phyloP scores from a whole-genome alignment of 2,888 invertebrate species.

The Pomacea canaliculata region DNA sequence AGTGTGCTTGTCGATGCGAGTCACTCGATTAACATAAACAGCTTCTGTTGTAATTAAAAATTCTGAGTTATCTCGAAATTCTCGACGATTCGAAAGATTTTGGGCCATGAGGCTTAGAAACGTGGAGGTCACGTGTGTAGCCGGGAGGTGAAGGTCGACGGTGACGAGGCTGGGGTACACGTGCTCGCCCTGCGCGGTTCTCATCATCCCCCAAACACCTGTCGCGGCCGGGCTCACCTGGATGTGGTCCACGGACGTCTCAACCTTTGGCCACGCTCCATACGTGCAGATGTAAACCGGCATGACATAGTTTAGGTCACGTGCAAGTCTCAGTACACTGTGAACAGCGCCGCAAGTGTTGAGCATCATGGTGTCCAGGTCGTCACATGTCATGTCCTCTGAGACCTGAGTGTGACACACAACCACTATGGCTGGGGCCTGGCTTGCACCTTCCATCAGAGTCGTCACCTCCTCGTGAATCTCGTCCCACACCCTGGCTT shows the following conservation, averaged over 20 bases:
- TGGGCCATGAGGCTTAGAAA: constrained; percentile 12
- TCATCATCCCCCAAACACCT: constrained; percentile 32
- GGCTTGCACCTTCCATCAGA: constrained; percentile 3
- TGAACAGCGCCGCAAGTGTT: constrained; percentile 23
- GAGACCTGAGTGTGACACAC: background rate
- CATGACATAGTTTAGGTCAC: background rate
- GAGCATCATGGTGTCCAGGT: constrained; percentile 8
- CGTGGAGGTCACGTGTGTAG: background rate
- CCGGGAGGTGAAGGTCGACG: constrained; percentile 25
- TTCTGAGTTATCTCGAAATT: constrained; percentile 12
- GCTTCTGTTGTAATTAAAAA: constrained; percentile 11
- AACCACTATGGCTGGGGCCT: constrained; percentile 13
- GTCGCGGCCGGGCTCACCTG: constrained; percentile 19
- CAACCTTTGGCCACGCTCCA: constrained; percentile 5
- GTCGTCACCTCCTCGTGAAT: background rate
- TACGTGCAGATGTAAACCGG: constrained; percentile 24
- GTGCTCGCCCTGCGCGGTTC: constrained; percentile 25
- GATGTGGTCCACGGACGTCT: background rate
- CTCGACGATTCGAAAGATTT: background rate
- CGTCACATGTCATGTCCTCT: constrained; percentile 11
- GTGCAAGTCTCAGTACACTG: constrained; percentile 8
- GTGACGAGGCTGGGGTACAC: constrained; percentile 11
- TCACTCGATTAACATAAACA: constrained; percentile 17
- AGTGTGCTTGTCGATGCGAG: constrained; percentile 16
- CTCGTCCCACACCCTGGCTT: background rate